These are phyloP conservation scores for Zeugodacus cucurbitae DNA, from an alignment of 1,140 invertebrate genomes.

Conservation along the genomic window DNA sequence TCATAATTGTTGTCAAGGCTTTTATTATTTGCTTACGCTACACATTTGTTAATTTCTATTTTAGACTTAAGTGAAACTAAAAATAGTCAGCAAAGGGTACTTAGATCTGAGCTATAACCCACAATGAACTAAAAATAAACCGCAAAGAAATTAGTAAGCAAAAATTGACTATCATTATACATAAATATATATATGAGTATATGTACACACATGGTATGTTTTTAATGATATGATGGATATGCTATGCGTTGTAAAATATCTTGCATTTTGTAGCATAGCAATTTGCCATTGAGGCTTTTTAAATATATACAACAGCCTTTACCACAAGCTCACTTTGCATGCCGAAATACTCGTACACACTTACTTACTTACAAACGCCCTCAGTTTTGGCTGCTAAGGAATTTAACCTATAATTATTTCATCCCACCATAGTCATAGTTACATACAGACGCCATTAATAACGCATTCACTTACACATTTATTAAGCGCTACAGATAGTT, in stretches of 20 bases:
- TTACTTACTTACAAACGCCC: neutral
- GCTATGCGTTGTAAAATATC: neutral
- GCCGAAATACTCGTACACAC: neutral
- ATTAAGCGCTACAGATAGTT: neutral
- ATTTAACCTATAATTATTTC: neutral
- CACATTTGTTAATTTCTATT: neutral
- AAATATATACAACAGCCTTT: neutral
- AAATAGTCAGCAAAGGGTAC: neutral
- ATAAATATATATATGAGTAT: no score
- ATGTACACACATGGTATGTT: no score
- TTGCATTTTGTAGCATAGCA: neutral
- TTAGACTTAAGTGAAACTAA: neutral
- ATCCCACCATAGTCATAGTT: neutral
- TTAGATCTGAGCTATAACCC: neutral
- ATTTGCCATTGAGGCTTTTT: neutral
- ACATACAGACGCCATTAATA: neutral
- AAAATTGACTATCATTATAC: neutral
- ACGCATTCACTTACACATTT: neutral
- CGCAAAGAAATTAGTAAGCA: neutral
- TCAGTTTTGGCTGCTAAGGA: neutral
- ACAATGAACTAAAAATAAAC: neutral
- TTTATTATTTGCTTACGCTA: neutral
- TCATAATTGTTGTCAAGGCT: no score
- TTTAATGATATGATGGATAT: neutral
- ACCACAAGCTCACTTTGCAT: neutral